These are phyloP conservation scores for Xyrichtys novacula DNA, from an alignment of 2,797 vertebrate species.

Conservation along the genomic window DNA sequence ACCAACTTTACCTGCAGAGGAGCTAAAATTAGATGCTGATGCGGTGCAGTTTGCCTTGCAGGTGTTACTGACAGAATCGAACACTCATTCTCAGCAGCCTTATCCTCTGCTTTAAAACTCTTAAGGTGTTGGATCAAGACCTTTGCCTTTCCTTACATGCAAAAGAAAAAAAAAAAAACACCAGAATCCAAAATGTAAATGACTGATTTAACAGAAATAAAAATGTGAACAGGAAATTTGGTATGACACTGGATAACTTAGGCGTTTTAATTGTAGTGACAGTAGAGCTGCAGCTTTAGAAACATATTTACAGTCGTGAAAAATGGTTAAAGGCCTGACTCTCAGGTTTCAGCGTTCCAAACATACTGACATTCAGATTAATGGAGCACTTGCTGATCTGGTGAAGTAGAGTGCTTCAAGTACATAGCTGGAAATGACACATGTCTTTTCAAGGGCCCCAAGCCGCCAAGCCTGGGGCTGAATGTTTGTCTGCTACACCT, in stretches of 20 bases:
- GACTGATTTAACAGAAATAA: not conserved
- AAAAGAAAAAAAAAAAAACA: no score
- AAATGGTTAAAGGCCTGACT: conserved; percentile 12
- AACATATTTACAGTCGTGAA: not conserved
- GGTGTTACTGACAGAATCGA: conserved; percentile 71
- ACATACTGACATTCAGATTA: conserved; percentile 30
- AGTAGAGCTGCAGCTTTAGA: not conserved
- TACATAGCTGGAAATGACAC: conserved; percentile 78
- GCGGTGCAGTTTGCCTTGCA: conserved; percentile 36
- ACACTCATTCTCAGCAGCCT: conserved; percentile 56
- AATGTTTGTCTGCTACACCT: conserved; percentile 78
- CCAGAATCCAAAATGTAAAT: not conserved
- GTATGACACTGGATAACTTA: not conserved
- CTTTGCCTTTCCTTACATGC: not conserved
- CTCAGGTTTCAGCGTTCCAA: conserved; percentile 33
- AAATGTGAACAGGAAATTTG: not conserved
- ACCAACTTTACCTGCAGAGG: conserved; percentile 30
- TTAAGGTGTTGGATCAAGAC: not conserved
- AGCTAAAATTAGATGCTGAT: conserved; percentile 57
- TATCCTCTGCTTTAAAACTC: conserved; percentile 13
- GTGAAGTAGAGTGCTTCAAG: conserved; percentile 67
- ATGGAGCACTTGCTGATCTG: conserved; percentile 42
- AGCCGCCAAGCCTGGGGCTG: conserved; percentile 36
- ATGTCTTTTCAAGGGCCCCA: conserved; percentile 69
- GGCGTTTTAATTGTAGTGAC: not conserved